Base-by-base conservation (phyloP, 2,113 vertebrate species). In the Empidonax alnorum region DNA sequence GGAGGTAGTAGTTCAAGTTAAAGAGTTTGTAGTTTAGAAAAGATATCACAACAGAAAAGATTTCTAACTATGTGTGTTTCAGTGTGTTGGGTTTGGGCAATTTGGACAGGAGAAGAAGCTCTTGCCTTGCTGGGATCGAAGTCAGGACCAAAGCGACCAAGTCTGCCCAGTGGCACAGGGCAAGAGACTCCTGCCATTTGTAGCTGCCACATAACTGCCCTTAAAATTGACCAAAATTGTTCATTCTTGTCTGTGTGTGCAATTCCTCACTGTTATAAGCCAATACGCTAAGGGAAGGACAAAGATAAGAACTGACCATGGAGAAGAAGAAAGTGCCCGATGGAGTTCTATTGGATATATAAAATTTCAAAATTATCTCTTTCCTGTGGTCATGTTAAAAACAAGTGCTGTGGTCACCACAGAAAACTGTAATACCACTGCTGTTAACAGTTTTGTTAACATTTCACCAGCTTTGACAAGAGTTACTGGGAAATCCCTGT, bases 211-310 rank as follows among this genome's bases (percentile, higher is more conserved):
- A 1, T 9, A 79, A 22, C 56, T 56, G 10, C 58, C 53, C 46
- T 46, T 76, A 44, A 7, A 63, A 6, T 39, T 52, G 30, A 39
- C 14, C 9, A n/a, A 0, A 0, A 2, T 1, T 22, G 2, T 50
- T 71, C 0, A 0, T 42, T 75, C 30, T 12, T 65, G 19, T 12
- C 61, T 49, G 3, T 2, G 9, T 4, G 4, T 46, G 12, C 49
- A 42, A 10, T 14, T 46, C 21, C 8, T 42, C 27, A 18, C 18
- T 35, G 49, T 21, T 49, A 5, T 0, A 84, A 58, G 11, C 17
- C 24, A 41, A 33, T 14, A 56, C 78, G 11, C 20, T 83, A 58
- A 84, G 30, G 79, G 21, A 71, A 79, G 35, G 33, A 17, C n/a
- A 77, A 71, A 56, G 30, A 39, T 28, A 47, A 84, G 61, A 93